Evolutionary conservation across 92 coral and sea anemone species (phyloP).

Genomic region (Hydrozoanthus gracilis): DNA sequence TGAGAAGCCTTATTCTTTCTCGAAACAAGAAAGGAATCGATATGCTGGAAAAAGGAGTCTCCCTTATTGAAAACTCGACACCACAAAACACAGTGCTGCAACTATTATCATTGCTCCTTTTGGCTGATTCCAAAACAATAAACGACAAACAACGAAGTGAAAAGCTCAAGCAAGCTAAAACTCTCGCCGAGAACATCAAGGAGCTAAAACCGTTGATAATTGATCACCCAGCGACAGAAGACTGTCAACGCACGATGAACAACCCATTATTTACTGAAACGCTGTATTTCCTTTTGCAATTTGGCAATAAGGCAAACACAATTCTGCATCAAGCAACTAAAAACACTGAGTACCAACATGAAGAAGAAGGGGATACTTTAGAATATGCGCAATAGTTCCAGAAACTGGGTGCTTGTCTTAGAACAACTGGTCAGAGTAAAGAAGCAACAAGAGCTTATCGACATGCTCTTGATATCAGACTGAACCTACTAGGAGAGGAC

Average conservation of each 20-base stretch:
- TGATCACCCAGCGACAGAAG: neutral
- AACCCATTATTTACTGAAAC: no score
- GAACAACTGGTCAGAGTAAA: neutral
- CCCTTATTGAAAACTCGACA: neutral
- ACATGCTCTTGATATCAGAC: constrained; percentile 21
- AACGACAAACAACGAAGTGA: neutral
- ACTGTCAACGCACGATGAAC: no score
- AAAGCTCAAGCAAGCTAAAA: no score
- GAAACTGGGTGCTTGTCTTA: neutral
- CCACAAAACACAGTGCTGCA: neutral
- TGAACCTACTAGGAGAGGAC: neutral
- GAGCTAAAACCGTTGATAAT: neutral
- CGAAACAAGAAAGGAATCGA: neutral
- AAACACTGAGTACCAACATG: neutral
- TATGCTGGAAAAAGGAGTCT: neutral
- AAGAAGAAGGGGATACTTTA: neutral
- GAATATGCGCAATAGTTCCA: neutral
- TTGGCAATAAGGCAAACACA: neutral
- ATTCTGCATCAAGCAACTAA: neutral
- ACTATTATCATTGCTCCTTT: neutral
- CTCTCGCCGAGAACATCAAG: neutral
- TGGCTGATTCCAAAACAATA: neutral
- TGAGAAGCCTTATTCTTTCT: neutral
- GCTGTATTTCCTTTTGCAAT: no score
- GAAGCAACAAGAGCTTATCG: constrained; percentile 6